Percentiles rank a stretch among this genome's conserved stretches.
These are phyloP conservation scores for Alauda arvensis DNA, from an alignment of 2,797 vertebrate genomes.

Conservation along the genomic window DNA sequence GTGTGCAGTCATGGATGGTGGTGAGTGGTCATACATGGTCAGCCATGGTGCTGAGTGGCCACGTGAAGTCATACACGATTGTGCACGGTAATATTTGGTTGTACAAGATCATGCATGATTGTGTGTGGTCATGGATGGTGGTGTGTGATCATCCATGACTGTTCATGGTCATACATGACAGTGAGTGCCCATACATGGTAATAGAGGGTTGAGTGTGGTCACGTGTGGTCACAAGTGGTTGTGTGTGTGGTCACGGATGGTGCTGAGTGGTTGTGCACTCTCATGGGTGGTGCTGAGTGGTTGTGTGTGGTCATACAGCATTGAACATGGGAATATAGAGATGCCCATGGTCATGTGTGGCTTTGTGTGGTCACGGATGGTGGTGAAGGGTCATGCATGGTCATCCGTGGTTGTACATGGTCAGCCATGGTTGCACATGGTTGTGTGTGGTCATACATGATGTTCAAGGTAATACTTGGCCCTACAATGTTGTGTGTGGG, in stretches of 20 bases:
- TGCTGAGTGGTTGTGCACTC: accelerated
- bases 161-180: too few relatives aligned
- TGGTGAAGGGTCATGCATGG: not conserved
- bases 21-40: accelerated
- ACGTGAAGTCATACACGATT: not conserved
- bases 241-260: not conserved
- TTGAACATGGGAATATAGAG: not conserved
- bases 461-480: too few relatives aligned
- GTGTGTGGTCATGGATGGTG: not conserved
- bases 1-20: too few relatives aligned
- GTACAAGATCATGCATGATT: accelerated
- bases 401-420: accelerated
- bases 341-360: not conserved
- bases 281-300: not conserved
- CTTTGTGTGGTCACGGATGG: not conserved
- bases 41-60: not conserved
- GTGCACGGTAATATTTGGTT: accelerated
- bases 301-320: too few relatives aligned
- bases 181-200: not conserved
- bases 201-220: accelerated
- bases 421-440: not conserved
- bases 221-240: not conserved
- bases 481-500: too few relatives aligned
- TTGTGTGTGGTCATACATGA: not conserved
- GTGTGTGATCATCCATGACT: not conserved